Evolutionary conservation across 2,888 invertebrate species (phyloP).

Genomic region (Sabellastarte sp.): DNA sequence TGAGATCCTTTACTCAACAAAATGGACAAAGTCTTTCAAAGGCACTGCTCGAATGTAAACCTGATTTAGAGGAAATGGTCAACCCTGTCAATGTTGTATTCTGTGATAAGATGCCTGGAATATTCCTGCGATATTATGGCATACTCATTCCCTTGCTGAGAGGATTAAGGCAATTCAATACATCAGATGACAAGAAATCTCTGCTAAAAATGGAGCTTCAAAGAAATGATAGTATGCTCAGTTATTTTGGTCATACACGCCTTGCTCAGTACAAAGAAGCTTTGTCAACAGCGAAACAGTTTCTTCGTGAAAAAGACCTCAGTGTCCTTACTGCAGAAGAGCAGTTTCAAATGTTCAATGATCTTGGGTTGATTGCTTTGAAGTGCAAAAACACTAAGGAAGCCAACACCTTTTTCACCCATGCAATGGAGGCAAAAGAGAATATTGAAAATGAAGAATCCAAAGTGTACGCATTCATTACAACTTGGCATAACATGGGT

Average conservation of each 20-base stretch:
- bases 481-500: conserved; percentile 2
- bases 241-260: too few relatives aligned
- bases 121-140: neutral
- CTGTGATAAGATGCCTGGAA: neutral
- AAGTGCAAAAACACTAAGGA: neutral
- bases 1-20: neutral
- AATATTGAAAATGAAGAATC: neutral
- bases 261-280: too few relatives aligned
- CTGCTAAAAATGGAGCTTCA: neutral
- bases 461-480: neutral
- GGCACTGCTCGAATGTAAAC: neutral
- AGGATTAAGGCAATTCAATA: neutral
- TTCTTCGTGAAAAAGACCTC: too few relatives aligned
- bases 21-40: neutral
- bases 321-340: neutral
- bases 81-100: neutral
- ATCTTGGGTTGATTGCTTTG: neutral
- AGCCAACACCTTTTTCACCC: neutral
- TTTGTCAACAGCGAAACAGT: too few relatives aligned
- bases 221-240: too few relatives aligned
- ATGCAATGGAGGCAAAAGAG: conserved; percentile 1
- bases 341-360: neutral
- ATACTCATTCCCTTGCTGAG: neutral
- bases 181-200: neutral
- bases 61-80: neutral